Evolutionary conservation across 2,888 invertebrate species (phyloP).

Genomic region (Schizotus pectinicornis): DNA sequence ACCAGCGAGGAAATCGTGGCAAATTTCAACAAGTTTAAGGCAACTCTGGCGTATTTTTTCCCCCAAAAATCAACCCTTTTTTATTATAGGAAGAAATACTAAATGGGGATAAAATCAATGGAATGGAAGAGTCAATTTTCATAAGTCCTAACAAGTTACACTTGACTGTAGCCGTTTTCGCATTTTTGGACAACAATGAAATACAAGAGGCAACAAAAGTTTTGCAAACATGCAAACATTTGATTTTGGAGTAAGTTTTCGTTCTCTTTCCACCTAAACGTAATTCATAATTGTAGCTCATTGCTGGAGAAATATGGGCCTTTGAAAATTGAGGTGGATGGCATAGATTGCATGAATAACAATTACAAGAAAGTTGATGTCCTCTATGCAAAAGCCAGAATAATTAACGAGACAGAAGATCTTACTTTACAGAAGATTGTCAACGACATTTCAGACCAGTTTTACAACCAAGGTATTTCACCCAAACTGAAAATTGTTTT

Average conservation of each 20-base stretch:
- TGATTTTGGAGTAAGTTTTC: slow-evolving; percentile 66
- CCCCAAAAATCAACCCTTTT: not conserved
- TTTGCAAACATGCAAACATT: slow-evolving; percentile 69
- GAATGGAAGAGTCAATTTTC: slow-evolving; percentile 77
- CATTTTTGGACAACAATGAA: slow-evolving; percentile 78
- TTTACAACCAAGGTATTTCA: slow-evolving; percentile 66
- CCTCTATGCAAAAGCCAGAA: slow-evolving; percentile 75
- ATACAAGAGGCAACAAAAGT: slow-evolving; percentile 67
- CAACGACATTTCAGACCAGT: slow-evolving; percentile 67
- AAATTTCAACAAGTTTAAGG: slow-evolving; percentile 75
- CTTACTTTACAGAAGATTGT: slow-evolving; percentile 67
- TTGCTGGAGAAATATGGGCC: slow-evolving; percentile 42
- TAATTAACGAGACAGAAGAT: slow-evolving; percentile 58
- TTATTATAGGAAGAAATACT: slow-evolving; percentile 44
- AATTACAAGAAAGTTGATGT: slow-evolving; percentile 80
- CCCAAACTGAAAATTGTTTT: too few species aligned
- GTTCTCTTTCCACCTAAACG: slow-evolving; percentile 3
- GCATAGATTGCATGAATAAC: slow-evolving; percentile 89
- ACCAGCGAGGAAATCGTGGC: slow-evolving; percentile 65
- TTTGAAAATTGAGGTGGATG: slow-evolving; percentile 68
- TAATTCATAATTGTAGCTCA: slow-evolving; percentile 39
- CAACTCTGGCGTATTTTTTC: slow-evolving; percentile 42
- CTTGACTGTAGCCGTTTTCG: slow-evolving; percentile 78
- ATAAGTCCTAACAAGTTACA: slow-evolving; percentile 76
- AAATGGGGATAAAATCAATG: slow-evolving; percentile 58